Base-by-base conservation (phyloP, 2,888 invertebrate species). In the Campaea margaritaria region DNA sequence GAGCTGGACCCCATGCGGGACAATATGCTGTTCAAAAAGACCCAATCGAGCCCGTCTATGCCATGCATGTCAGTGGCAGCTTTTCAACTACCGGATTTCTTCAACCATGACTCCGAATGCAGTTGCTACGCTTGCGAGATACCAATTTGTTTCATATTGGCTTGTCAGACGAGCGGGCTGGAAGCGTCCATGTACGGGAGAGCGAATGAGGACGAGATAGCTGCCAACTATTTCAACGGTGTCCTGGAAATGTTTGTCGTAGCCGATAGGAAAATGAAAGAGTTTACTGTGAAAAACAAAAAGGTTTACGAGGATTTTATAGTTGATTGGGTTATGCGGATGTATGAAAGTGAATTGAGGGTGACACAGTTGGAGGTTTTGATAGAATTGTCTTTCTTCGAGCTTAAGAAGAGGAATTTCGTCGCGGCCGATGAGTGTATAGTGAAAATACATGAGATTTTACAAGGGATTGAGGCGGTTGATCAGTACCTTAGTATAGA, bases 1-100 rank as follows among this genome's bases (percentile, higher is more conserved):
- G 79, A 79, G 2, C n/a, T 89, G 0, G 91, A 91, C 15, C 79
- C 77, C 0, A 87, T 90, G 85, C 52, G 85, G 0, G 87, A 90
- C 8, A 71, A 73, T 9, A 67, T 75, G 13, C 61, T 72, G 0
- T 76, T 83, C n/a, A 81, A 72, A 14, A 78, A 68, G 1, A 67
- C 63, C 0, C 79, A 78, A n/a, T 57, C 69, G 0, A 87, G 86
- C 11, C 88, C 89, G 0, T 77, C 83, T 0, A 9, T 82, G 11
- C 69, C 80, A 0, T 66, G 71, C 44, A 10, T 66, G 0, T 59
- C 76, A 0, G 78, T 86, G 0, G 81, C 84, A 0, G 75, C 79
- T 0, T 87, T 82, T 48, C 76, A 70, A 48, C 64, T 67, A 3
- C 87, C 89, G 0, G 79, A 81, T 0, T 87, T 85, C 28, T 72